phyloP scores from a whole-genome alignment of 2,888 invertebrate genomes.

The Drosophila mettleri region DNA sequence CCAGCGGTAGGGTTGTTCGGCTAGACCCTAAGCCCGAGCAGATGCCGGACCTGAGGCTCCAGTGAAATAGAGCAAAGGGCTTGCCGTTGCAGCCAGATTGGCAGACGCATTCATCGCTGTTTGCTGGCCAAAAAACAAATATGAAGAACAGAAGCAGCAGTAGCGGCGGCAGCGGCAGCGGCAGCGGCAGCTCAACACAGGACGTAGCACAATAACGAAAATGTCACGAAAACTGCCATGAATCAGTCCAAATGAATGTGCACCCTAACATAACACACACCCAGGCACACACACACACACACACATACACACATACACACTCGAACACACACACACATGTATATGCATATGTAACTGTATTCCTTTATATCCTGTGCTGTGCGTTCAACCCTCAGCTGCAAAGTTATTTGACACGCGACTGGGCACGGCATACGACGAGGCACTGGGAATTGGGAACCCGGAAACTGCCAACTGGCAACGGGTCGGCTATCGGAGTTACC shows the following conservation, averaged over 20 bases:
- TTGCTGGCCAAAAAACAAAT: conserved; percentile 4
- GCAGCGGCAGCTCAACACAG: background rate
- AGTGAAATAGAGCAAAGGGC: background rate
- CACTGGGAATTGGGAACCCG: conserved; percentile 7
- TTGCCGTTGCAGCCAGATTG: background rate
- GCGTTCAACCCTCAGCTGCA: conserved; percentile 46
- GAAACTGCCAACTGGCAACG: conserved; percentile 18
- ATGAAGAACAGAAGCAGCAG: background rate
- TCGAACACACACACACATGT: background rate
- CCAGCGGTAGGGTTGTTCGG: background rate
- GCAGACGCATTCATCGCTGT: conserved; percentile 4
- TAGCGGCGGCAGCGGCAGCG: too few relatives aligned
- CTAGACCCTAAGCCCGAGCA: conserved; percentile 1
- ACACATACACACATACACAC: background rate
- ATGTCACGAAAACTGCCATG: conserved; percentile 23
- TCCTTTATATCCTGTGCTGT: conserved; percentile 8
- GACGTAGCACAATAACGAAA: conserved; percentile 5
- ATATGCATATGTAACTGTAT: conserved; percentile 20
- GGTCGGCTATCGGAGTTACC: conserved; percentile 18
- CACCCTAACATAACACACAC: conserved; percentile 1
- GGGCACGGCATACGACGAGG: background rate
- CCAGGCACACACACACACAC: background rate
- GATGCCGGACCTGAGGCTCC: background rate
- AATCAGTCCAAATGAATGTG: conserved; percentile 29
- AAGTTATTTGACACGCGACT: conserved; percentile 71